Evolutionary conservation across 2,113 vertebrate genomes (phyloP).

Genomic region (Amblyornis subalaris): DNA sequence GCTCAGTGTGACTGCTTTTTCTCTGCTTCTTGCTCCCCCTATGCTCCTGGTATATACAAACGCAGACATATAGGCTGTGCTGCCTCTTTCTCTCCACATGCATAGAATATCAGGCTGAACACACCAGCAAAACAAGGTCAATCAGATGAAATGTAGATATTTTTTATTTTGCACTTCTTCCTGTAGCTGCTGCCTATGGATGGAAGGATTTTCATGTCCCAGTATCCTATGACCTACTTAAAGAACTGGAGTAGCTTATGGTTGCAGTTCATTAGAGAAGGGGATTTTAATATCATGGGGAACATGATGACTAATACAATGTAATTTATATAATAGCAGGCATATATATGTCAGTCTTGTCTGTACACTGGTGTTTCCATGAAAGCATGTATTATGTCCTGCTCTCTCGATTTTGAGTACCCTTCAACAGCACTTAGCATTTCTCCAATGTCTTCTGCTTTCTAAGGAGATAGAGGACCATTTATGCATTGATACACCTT

Average conservation of each 20-base stretch:
- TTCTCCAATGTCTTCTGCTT: background rate
- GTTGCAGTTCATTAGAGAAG: slow-evolving; percentile 25
- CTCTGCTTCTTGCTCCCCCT: background rate
- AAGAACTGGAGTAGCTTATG: slow-evolving; percentile 1
- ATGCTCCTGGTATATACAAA: rapidly evolving
- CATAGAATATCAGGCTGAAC: background rate
- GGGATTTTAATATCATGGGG: slow-evolving; percentile 20
- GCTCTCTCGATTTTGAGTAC: background rate
- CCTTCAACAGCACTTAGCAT: background rate
- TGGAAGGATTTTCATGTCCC: slow-evolving; percentile 34
- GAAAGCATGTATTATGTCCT: background rate
- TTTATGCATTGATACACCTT: background rate
- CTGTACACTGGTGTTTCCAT: background rate
- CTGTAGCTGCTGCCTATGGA: background rate
- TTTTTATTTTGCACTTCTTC: background rate
- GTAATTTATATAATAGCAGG: background rate
- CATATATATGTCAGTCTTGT: background rate
- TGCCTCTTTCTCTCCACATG: background rate
- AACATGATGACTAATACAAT: background rate
- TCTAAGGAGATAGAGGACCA: background rate
- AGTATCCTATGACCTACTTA: slow-evolving; percentile 52
- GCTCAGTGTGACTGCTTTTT: background rate
- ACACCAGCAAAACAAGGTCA: background rate
- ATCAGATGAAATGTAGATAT: background rate
- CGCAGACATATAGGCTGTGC: background rate